phyloP scores from a whole-genome alignment of 2,797 vertebrate genomes.

The Oreochromis mossambicus region DNA sequence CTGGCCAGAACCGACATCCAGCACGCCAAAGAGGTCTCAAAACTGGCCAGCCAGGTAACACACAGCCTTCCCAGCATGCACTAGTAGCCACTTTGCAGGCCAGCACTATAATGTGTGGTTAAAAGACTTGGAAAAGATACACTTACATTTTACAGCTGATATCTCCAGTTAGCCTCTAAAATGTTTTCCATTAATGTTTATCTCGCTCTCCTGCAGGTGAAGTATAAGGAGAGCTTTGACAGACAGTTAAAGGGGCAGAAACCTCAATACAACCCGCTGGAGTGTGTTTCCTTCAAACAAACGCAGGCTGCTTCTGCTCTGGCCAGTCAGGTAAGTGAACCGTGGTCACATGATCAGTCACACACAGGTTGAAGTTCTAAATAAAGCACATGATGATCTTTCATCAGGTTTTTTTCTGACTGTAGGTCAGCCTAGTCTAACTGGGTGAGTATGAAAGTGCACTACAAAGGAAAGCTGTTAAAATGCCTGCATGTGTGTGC shows the following conservation, averaged over 20 bases:
- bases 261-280: constrained; percentile 86
- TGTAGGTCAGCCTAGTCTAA: not conserved
- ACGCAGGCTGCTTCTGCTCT: constrained; percentile 80
- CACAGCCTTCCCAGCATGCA: not conserved
- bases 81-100: not conserved
- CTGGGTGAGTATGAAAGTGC: not conserved
- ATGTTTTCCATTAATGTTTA: accelerated
- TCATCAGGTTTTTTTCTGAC: accelerated
- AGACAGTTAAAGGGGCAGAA: constrained; percentile 79
- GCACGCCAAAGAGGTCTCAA: constrained; percentile 83
- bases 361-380: accelerated
- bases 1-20: constrained; percentile 86
- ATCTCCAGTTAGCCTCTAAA: not conserved
- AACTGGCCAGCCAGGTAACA: constrained; percentile 87
- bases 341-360: not conserved
- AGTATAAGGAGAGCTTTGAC: constrained; percentile 86
- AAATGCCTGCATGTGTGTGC: not conserved
- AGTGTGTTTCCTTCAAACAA: constrained; percentile 86
- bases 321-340: constrained; percentile 81
- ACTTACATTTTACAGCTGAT: not conserved
- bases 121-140: accelerated
- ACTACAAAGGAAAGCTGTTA: not conserved
- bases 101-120: accelerated
- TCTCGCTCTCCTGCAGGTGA: constrained; percentile 74
- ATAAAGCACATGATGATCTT: not conserved